Base-by-base conservation (phyloP, 2,888 invertebrate species). In the Pherbina coryleti region DNA sequence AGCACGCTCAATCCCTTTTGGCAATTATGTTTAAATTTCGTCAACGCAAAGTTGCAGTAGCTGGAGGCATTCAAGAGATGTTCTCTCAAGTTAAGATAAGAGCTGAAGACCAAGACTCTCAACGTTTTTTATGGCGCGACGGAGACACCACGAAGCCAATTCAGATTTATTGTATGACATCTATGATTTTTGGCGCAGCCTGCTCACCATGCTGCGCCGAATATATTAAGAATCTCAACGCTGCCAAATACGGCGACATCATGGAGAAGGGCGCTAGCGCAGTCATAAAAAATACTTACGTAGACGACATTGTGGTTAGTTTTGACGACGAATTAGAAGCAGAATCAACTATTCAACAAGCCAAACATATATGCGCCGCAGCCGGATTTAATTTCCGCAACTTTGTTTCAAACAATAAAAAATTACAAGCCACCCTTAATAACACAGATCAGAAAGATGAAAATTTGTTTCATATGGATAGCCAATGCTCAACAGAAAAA, bases 281-380 rank as follows among this genome's bases (percentile, higher is more conserved):
- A 69, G n/a, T 82, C 80, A 70, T 70, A 76, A 44, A 69, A 70
- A 28, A 83, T 76, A 51, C 79, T 31, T 78, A 80, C 17, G 79
- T 79, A 2, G 82, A 83, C 17, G 80, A 80, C 31, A 70, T 81
- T 1, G 83, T 82, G 5, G 69, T 82, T 9, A 79, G 78, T 19
- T 78, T 81, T 34, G 82, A 83, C 8, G 83, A 83, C 73, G 84
- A 84, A 25, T 83, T 84, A n/a, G 85, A 80, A 67, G 81, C 87
- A 5, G 84, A 55, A 17, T 2, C 51, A 25, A 28, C 53, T 3
- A 31, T 5, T 9, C 53, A 31, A 53, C 67, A 75, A 44, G 74
- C 76, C 49, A 62, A 60, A 31, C 31, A 31, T 4, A 31, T 31
- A 4, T 31, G 3, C 31, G 31, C 31, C 5, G 31, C 31, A 4